Conservation (phyloP, 2,888 invertebrate species). For the Danaus chrysippus region DNA sequence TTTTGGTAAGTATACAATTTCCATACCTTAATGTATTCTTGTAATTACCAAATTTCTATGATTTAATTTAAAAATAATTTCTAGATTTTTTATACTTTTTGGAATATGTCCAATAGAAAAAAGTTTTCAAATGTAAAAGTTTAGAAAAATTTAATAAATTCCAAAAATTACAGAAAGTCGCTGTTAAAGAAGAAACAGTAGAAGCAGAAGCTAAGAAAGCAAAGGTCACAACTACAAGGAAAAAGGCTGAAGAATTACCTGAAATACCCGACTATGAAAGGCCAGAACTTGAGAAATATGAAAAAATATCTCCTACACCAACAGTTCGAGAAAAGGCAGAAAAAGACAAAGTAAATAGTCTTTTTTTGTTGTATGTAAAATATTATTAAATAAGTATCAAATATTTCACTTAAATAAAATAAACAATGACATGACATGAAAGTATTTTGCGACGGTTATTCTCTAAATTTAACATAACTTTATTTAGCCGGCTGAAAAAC, state of each 20-base stretch:
- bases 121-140: background rate
- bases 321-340: conserved; percentile 73
- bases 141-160: background rate
- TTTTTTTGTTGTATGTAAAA: conserved; percentile 1
- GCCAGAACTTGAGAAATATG: conserved; percentile 84
- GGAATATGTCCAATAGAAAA: background rate
- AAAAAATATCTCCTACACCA: conserved; percentile 76
- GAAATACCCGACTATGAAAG: conserved; percentile 87
- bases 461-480: conserved; percentile 15
- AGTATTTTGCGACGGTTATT: background rate
- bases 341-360: conserved; percentile 48
- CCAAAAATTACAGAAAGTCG: conserved; percentile 65
- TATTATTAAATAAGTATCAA: conserved; percentile 1
- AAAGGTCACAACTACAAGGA: conserved; percentile 66
- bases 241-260: conserved; percentile 79
- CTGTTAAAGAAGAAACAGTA: conserved; percentile 66
- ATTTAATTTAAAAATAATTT: no score
- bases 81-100: background rate
- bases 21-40: no score
- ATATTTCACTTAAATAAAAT: background rate
- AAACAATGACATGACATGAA: background rate
- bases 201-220: conserved; percentile 72
- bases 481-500: conserved; percentile 42
- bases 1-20: background rate
- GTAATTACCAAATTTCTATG: no score